Evolutionary conservation across 2,888 invertebrate species (phyloP).

Genomic region (Eilema sororculum): DNA sequence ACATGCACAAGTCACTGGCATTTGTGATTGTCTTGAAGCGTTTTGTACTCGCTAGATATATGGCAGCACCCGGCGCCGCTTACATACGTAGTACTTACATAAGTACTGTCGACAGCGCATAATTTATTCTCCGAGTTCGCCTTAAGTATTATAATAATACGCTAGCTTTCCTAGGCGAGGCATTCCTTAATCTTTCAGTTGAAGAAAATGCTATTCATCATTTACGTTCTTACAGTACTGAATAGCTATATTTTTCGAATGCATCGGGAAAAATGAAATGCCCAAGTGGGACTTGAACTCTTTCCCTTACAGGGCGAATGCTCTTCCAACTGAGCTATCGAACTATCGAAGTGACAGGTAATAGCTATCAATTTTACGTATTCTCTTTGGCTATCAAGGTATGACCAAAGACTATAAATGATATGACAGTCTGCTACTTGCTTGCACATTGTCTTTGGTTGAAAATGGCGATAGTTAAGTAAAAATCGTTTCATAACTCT

Average conservation of each 20-base stretch:
- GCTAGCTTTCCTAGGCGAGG: neutral
- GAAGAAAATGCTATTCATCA: neutral
- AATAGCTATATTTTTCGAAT: neutral
- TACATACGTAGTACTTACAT: conserved; percentile 34
- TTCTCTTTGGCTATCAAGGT: no score
- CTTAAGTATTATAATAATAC: conserved; percentile 8
- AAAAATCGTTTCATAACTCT: no score
- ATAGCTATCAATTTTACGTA: no score
- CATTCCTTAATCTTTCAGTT: neutral
- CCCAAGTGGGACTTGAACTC: no score
- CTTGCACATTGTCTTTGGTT: no score
- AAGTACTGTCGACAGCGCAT: conserved; percentile 28
- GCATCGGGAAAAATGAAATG: no score
- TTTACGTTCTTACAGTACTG: neutral
- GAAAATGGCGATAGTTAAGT: no score
- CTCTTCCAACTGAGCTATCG: no score
- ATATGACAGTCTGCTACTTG: no score
- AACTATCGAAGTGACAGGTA: no score
- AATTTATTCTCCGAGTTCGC: conserved; percentile 25
- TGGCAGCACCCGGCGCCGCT: conserved; percentile 21
- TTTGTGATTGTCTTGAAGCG: conserved; percentile 51
- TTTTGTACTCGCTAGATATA: conserved; percentile 51
- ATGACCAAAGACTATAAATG: no score
- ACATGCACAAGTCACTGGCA: conserved; percentile 46
- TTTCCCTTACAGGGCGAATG: no score